Conservation (phyloP, 2,797 vertebrate genomes). For the Pseudochirops corinnae region DNA sequence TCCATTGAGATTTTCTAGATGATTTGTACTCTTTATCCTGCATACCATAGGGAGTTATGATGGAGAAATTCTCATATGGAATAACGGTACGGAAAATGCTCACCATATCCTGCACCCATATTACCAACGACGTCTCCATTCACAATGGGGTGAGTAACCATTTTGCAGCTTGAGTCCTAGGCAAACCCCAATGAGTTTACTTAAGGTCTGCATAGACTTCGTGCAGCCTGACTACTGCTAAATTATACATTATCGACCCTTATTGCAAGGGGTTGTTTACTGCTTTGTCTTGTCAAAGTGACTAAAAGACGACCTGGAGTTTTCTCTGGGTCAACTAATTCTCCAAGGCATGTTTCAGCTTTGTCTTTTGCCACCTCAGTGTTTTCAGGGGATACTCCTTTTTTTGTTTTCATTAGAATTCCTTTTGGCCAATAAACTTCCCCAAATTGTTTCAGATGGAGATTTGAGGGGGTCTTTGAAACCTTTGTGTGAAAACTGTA, state of each 20-base stretch:
- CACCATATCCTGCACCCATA: conserved; percentile 80
- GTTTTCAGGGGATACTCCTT: conserved; percentile 76
- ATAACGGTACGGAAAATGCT: conserved; percentile 87
- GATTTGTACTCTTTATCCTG: neutral
- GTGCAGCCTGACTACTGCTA: conserved; percentile 9
- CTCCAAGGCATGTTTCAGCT: conserved; percentile 54
- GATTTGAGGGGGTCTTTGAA: conserved; percentile 65
- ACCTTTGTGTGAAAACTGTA: conserved; percentile 63
- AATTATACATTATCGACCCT: conserved; percentile 73
- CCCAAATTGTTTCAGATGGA: conserved; percentile 66
- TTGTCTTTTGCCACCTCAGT: conserved; percentile 71
- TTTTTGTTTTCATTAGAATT: conserved; percentile 82
- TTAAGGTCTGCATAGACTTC: conserved; percentile 10
- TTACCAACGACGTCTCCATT: conserved; percentile 55
- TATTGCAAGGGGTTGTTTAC: conserved; percentile 61
- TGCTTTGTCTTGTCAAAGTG: conserved; percentile 59
- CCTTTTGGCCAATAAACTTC: conserved; percentile 78
- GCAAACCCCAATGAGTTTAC: neutral
- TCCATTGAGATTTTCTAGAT: conserved; percentile 6
- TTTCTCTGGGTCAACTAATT: conserved; percentile 70
- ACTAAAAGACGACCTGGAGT: conserved; percentile 76
- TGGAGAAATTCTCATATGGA: conserved; percentile 89
- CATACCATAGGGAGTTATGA: conserved; percentile 83
- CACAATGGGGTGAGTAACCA: conserved; percentile 75
- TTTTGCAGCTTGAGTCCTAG: neutral